Base-by-base conservation (phyloP, 92 coral and sea anemone species). In the Epizoanthus stellaris region DNA sequence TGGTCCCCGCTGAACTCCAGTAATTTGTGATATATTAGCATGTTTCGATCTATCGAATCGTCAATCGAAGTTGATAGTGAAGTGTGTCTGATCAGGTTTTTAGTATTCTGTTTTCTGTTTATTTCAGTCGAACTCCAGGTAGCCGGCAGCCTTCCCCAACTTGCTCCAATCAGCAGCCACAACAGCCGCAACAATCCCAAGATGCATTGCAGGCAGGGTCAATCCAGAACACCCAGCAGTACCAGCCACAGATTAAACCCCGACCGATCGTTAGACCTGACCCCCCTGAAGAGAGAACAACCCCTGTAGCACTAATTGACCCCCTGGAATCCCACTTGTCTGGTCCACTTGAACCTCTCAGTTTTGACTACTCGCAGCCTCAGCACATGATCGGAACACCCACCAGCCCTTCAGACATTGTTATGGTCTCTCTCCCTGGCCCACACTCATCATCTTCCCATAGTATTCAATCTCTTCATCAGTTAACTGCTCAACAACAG, bases 101-200 rank as follows among this genome's bases (percentile, higher is more conserved):
- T 7, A 80, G 4, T 45, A n/a, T 25, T 16, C 30, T 56, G 36
- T 67, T 62, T 20, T 77, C 14, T 52, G 56, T 90, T 34, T 64
- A 12, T 67, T 73, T 36, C 76, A 97, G 99, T 72, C 99, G 99
- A 15, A 97, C 99, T 17, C 99, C 99, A 19, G 99, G 99, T 36
- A 92, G 97, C 74, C 93, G 99, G 47, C 97, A 97, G 71, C 93
- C 99, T 0, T 97, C 99, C 43, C 99, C 99, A 1, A 95, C 99
- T 9, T 85, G 93, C 39, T 86, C 87, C 54, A 60, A 53, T 58
- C 83, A 79, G 66, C 83, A 79, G 42, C 83, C 60, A 66, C 82
- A 77, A n/a, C 82, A 75, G 40, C 87, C 95, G 0, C 98, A 93
- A 54, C 94, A 93, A 40, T 76, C 88, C 76, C 94, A 91, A 82